phyloP scores from a whole-genome alignment of 1,140 invertebrate species.

The Drosophila grimshawi region DNA sequence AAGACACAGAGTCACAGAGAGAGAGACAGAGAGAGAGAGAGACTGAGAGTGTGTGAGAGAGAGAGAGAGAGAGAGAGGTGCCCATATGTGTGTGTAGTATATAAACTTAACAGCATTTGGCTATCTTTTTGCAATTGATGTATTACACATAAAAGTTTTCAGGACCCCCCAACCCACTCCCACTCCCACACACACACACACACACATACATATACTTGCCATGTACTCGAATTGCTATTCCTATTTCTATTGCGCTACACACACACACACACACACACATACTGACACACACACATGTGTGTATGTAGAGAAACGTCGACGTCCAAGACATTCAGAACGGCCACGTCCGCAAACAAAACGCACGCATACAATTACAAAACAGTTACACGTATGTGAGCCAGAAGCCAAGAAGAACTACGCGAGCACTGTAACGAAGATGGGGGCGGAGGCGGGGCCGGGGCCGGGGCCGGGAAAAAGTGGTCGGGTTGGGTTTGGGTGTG shows the following conservation, averaged over 20 bases:
- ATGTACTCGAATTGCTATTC: constrained; percentile 55
- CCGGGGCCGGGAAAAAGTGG: constrained; percentile 3
- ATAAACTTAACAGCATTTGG: constrained; percentile 83
- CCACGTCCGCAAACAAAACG: constrained; percentile 82
- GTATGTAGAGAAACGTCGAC: constrained; percentile 43
- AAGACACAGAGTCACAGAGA: constrained; percentile 6
- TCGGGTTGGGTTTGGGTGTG: constrained; percentile 7
- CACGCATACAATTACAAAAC: constrained; percentile 80
- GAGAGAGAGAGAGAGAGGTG: constrained; percentile 4
- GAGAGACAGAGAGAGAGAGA: not conserved
- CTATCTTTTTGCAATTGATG: constrained; percentile 84
- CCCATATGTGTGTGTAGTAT: constrained; percentile 65
- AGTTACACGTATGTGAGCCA: constrained; percentile 60
- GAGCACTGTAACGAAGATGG: not conserved
- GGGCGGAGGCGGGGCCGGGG: not conserved
- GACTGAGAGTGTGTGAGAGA: constrained; percentile 8
- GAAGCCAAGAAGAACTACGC: constrained; percentile 28
- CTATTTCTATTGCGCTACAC: constrained; percentile 36
- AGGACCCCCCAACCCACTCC: constrained; percentile 49
- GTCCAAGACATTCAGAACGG: constrained; percentile 72
- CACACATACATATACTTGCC: constrained; percentile 37
- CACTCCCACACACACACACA: constrained; percentile 45
- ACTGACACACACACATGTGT: constrained; percentile 20
- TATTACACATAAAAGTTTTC: constrained; percentile 84
- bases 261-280: constrained; percentile 11